Evolutionary conservation across 1,140 invertebrate species (phyloP).

Genomic region (Plutomurus gul): DNA sequence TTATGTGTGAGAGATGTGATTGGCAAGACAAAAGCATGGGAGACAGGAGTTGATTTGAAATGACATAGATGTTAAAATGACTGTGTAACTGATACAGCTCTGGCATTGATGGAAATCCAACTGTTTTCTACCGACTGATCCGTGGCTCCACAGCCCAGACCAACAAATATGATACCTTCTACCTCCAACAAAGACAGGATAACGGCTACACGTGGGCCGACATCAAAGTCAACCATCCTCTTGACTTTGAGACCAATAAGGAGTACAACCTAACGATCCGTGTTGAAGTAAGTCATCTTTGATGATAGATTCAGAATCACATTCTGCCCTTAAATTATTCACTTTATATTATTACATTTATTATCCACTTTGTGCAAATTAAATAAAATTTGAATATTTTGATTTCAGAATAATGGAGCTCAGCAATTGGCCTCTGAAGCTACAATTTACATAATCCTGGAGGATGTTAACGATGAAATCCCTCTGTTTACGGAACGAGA

Average conservation of each 20-base stretch:
- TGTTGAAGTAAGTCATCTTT: conserved; percentile 75
- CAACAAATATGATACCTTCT: conserved; percentile 94
- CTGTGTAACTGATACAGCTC: conserved; percentile 66
- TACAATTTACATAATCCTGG: conserved; percentile 88
- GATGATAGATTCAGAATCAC: no score
- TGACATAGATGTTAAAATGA: neutral
- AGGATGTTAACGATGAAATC: conserved; percentile 94
- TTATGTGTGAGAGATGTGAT: neutral
- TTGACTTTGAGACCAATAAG: conserved; percentile 93
- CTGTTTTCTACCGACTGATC: conserved; percentile 92
- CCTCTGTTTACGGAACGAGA: conserved; percentile 82
- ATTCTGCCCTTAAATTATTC: no score
- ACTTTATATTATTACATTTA: no score
- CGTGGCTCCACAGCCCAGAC: conserved; percentile 92
- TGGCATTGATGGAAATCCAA: conserved; percentile 92
- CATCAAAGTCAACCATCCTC: conserved; percentile 83
- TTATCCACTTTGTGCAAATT: no score
- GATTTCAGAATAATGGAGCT: conserved; percentile 84
- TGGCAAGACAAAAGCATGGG: neutral
- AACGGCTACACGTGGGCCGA: conserved; percentile 78
- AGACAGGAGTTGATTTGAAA: neutral
- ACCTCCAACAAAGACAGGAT: conserved; percentile 87
- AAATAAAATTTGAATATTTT: no score
- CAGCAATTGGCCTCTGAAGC: conserved; percentile 93
- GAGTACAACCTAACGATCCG: conserved; percentile 94